phyloP scores from a whole-genome alignment of 2,797 vertebrate species.

The Syngnathus rostellatus region DNA sequence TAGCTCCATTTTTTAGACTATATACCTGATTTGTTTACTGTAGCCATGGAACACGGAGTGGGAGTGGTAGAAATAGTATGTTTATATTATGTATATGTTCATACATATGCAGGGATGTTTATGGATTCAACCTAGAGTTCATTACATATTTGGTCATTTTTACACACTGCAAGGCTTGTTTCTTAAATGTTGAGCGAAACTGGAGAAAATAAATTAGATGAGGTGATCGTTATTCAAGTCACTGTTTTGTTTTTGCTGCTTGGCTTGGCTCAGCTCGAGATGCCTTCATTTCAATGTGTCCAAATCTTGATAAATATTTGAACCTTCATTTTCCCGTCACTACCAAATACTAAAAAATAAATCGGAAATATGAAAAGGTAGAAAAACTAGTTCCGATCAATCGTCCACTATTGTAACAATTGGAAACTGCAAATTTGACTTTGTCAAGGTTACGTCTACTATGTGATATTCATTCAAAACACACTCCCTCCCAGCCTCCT shows the following conservation, averaged over 20 bases:
- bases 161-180: background rate
- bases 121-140: slow-evolving; percentile 11
- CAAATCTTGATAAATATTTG: background rate
- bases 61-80: slow-evolving; percentile 13
- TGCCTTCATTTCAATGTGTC: background rate
- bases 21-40: slow-evolving; percentile 51
- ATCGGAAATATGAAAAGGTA: background rate
- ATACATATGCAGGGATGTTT: slow-evolving; percentile 14
- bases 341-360: background rate
- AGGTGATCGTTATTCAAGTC: background rate
- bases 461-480: slow-evolving; percentile 15
- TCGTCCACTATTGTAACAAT: background rate
- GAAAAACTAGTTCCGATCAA: background rate
- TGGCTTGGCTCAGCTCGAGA: background rate
- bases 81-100: slow-evolving; percentile 28
- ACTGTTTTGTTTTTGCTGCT: background rate
- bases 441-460: background rate
- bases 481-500: slow-evolving; percentile 24
- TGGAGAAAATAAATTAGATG: background rate
- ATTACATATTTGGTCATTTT: slow-evolving; percentile 3
- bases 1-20: slow-evolving; percentile 43
- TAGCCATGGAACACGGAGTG: slow-evolving; percentile 35
- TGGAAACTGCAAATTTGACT: background rate
- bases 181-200: background rate
- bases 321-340: background rate